Base-by-base conservation (phyloP, 2,113 vertebrate genomes). In the Vidua macroura region DNA sequence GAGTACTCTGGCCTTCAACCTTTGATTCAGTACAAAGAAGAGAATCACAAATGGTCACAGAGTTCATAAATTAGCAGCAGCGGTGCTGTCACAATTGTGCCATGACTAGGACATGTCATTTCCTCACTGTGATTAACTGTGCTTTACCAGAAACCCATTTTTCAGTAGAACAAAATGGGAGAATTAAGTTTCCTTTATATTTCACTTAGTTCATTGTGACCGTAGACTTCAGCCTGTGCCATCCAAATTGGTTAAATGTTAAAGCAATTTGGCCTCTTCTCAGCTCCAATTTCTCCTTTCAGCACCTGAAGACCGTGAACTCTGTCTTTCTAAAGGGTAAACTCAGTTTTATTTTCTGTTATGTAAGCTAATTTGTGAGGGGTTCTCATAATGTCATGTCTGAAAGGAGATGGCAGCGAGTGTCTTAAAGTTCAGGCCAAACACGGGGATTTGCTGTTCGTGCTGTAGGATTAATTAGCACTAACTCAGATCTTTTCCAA, bases 341-440 rank as follows among this genome's bases (percentile, higher is more conserved):
- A 96, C 80, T 87, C 55, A 11, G 4, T 94, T 96, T 93, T 94
- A 94, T 95, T 94, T 95, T 93, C 87, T 84, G 66, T 78, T 83
- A 56, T 63, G 85, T 78, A 30, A 96, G 86, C 91, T 96, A 56
- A 96, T 96, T 96, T 95, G 70, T 92, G 73, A 95, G 85, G 33
- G 91, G 90, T 95, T 91, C 91, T 96, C 83, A 75, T 96, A 96
- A 95, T 94, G 95, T 92, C 96, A 78, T 85, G 87, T 96, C 95
- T 96, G 94, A 95, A 87, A 96, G 94, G 85, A 89, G 91, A 85
- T 64, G 95, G 75, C 82, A 94, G 15, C 5, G 79, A 95, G 69
- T 86, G 84, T 75, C 92, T 94, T 70, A 83, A 96, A 96, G 91
- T 93, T 96, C 95, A 95, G 91, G 87, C 88, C 96, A 96, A 94